A percentile compares a stretch with the other conserved stretches of the same genome.
phyloP scores from a whole-genome alignment of 2,797 vertebrate species.

The Mus minutoides region DNA sequence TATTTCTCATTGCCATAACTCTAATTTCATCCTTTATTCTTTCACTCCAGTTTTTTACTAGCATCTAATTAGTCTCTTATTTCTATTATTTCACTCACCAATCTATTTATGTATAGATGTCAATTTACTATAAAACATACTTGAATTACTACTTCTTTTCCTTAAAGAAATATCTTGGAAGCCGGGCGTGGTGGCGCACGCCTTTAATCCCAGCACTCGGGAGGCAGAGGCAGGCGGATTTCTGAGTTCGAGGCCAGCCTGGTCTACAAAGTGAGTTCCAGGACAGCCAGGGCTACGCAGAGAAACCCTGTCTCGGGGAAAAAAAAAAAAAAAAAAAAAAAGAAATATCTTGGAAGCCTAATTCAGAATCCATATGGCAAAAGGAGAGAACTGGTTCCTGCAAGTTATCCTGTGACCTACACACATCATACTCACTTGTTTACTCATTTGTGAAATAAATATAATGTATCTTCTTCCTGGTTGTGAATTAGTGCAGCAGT shows the following conservation, averaged over 20 bases:
- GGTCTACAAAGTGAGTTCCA: too few species aligned
- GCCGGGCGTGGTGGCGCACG: too few species aligned
- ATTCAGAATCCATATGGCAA: background rate
- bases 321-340: too few species aligned
- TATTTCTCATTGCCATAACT: constrained; percentile 17
- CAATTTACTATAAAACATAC: constrained; percentile 37
- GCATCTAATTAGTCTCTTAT: background rate
- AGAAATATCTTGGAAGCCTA: background rate
- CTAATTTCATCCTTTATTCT: background rate
- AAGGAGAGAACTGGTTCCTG: background rate
- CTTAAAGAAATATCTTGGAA: background rate
- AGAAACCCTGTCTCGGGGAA: too few species aligned
- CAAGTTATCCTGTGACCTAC: background rate
- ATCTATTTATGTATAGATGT: background rate
- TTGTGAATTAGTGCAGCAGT: background rate
- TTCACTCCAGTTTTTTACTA: constrained; percentile 40
- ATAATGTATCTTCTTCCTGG: background rate
- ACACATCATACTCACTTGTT: accelerated
- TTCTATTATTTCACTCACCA: background rate
- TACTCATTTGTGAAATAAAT: background rate
- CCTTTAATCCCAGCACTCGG: too few species aligned
- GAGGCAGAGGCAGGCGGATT: too few species aligned
- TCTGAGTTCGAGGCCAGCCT: too few species aligned
- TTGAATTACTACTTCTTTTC: constrained; percentile 5
- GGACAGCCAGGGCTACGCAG: too few species aligned